Evolutionary conservation across 2,113 vertebrate genomes (phyloP).

Genomic region (Lampris incognitus): DNA sequence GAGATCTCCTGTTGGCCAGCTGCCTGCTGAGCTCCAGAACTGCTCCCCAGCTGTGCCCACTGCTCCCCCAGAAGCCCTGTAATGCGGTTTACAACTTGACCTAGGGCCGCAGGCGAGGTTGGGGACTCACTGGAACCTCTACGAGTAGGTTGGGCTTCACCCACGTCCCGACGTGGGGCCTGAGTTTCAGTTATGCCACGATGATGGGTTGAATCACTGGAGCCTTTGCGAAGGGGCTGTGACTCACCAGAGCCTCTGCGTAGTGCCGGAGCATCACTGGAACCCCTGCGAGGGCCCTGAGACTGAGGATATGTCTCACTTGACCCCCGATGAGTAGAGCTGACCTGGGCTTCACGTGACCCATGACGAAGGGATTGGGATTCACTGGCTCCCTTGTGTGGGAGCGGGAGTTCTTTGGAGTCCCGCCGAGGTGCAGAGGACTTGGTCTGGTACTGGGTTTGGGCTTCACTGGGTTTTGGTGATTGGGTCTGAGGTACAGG

Average conservation of each 20-base stretch:
- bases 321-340: constrained; percentile 49
- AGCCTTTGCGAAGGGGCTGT: constrained; percentile 60
- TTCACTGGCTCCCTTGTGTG: constrained; percentile 39
- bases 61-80: constrained; percentile 96
- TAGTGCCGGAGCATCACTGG: constrained; percentile 49
- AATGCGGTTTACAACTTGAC: constrained; percentile 94
- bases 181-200: constrained; percentile 64
- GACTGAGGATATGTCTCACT: constrained; percentile 57
- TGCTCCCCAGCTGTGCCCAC: constrained; percentile 92
- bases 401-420: constrained; percentile 67
- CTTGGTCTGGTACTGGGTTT: constrained; percentile 58
- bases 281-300: constrained; percentile 62
- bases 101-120: constrained; percentile 86
- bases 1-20: constrained; percentile 77
- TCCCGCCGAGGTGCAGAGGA: constrained; percentile 28
- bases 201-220: constrained; percentile 60
- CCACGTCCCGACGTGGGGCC: constrained; percentile 41
- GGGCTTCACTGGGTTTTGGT: constrained; percentile 34
- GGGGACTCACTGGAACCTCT: constrained; percentile 72
- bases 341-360: constrained; percentile 45
- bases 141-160: constrained; percentile 61
- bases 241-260: constrained; percentile 53
- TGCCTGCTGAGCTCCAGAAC: constrained; percentile 86
- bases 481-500: constrained; percentile 33
- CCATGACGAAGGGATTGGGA: constrained; percentile 49